Base-by-base conservation (phyloP, 2,888 invertebrate species). In the Lysandra coridon region DNA sequence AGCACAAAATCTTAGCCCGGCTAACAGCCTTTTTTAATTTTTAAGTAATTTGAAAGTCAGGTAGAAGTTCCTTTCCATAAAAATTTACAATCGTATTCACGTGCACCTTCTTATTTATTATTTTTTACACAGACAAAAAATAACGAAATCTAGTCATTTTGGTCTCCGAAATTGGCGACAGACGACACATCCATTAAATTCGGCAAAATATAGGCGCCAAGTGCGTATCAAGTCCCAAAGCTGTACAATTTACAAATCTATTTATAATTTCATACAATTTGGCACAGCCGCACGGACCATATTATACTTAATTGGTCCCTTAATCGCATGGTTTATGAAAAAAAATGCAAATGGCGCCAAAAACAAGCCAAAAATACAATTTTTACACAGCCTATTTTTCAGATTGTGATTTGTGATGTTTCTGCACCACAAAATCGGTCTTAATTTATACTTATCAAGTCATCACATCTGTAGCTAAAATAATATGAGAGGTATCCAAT, bases 251-350 rank as follows among this genome's bases (percentile, higher is more conserved):
- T 14, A n/a, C 33, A 57, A 76, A 76, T 76, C 76, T 76, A 49
- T 76, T 76, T 76, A 76, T 76, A 76, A 76, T 76, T 53, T 57
- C 17, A 30, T 30, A 57, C 53, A 76, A 69, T 69, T 69, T 69
- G 33, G 69, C 14, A 69, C 10, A 49, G 49, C 49, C 30, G 64
- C 30, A 64, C 30, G 1, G 64, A 30, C 33, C 69, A 33, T 69
- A 69, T 64, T 23, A 23, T 23, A 23, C 23, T 23, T 23, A 23
- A 23, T 23, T 64, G 33, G 64, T 30, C 30, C 64, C 64, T 1
- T 64, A 33, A 69, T 69, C 69, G 1, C 69, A 69, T 30, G 69
- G 14, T 33, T 64, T 30, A 2, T 12, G 23, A 64, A 3, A 30
- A 64, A 64, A 64, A 64, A 12, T 30, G 7, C 6, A 60, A 62